Conservation (phyloP, 2,888 invertebrate genomes). For the Rotaria magnacalcarata region DNA sequence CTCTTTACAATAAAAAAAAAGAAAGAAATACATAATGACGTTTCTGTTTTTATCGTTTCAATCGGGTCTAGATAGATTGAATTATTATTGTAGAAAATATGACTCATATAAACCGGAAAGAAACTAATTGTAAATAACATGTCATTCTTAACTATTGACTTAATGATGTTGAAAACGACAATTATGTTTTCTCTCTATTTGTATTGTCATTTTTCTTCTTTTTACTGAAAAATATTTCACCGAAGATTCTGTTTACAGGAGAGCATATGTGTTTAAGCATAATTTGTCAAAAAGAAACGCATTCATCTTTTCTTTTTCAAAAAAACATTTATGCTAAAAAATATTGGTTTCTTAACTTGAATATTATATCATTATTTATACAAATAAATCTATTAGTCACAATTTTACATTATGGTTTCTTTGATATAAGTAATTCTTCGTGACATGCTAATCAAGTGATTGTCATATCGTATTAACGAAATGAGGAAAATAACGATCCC, state of each 20-base stretch:
- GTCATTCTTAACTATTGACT: not conserved
- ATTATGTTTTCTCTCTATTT: not conserved
- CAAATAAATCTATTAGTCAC: not conserved
- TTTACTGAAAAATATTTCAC: not conserved
- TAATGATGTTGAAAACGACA: not conserved
- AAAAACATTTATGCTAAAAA: not conserved
- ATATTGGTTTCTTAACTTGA: not conserved
- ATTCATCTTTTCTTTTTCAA: not conserved
- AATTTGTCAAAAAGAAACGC: not conserved
- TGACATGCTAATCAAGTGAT: conserved; percentile 4
- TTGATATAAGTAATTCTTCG: not conserved
- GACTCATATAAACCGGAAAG: not conserved
- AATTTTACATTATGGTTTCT: not conserved
- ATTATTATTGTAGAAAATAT: not conserved
- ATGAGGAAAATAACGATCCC: not conserved
- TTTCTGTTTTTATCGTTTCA: not conserved
- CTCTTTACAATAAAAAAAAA: no score
- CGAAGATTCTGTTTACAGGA: not conserved
- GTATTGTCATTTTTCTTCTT: not conserved
- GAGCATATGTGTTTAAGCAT: not conserved
- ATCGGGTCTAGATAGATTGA: not conserved
- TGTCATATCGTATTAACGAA: not conserved
- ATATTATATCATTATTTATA: not conserved
- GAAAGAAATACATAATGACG: no score
- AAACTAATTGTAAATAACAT: not conserved